These are phyloP conservation scores for Cosmopolites sordidus DNA, from an alignment of 2,888 invertebrate species.

Conservation along the genomic window DNA sequence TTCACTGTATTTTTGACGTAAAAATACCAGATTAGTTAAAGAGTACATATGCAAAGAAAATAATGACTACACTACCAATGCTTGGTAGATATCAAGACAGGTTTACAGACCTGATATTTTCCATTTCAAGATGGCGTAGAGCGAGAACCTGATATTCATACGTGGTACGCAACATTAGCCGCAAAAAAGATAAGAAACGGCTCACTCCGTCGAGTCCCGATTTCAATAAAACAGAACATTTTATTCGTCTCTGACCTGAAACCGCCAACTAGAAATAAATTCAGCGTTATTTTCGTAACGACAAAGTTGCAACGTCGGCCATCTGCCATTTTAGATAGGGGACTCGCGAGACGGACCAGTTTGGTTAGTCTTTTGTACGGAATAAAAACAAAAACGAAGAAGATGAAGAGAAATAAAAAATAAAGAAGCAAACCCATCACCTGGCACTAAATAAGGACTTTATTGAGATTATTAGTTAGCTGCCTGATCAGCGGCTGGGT, in stretches of 20 bases:
- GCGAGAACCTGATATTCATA: too few relatives aligned
- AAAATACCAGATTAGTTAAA: too few relatives aligned
- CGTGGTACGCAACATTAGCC: too few relatives aligned
- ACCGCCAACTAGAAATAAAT: conserved; percentile 17
- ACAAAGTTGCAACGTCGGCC: conserved; percentile 27
- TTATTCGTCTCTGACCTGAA: background rate
- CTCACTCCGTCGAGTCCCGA: too few relatives aligned
- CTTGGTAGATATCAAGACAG: too few relatives aligned
- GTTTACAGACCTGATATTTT: too few relatives aligned
- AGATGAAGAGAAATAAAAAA: background rate
- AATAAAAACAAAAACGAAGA: conserved; percentile 19
- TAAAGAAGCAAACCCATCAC: conserved; percentile 19
- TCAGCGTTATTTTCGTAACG: conserved; percentile 15
- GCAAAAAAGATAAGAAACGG: too few relatives aligned
- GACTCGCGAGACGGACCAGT: conserved; percentile 17
- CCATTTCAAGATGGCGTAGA: too few relatives aligned
- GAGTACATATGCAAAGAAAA: too few relatives aligned
- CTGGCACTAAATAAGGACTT: conserved; percentile 36
- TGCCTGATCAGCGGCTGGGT: conserved; percentile 30
- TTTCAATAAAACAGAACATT: conserved; percentile 7
- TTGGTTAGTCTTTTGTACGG: conserved; percentile 18
- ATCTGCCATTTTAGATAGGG: conserved; percentile 19
- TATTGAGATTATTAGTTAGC: conserved; percentile 35
- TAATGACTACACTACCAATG: too few relatives aligned
- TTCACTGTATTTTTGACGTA: too few relatives aligned